A percentile compares a stretch with the other conserved stretches of the same genome.
phyloP scores from a whole-genome alignment of 2,888 invertebrate species.

The Dendrolimus houi region DNA sequence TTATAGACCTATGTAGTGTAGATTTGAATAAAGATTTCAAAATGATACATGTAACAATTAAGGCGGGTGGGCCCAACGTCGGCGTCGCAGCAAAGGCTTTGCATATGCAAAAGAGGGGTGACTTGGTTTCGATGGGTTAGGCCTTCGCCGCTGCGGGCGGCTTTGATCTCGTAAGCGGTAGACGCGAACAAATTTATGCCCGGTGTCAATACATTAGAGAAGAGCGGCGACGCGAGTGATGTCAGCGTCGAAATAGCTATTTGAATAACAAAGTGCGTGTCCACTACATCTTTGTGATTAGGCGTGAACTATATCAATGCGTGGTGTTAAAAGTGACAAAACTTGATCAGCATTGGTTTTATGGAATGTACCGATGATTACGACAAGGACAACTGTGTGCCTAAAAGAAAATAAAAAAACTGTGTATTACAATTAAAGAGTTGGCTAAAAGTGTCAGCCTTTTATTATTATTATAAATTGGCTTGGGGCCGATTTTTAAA shows the following conservation, averaged over 20 bases:
- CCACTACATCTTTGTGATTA: slow-evolving; percentile 12
- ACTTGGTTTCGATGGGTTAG: slow-evolving; percentile 1
- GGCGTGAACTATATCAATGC: neutral
- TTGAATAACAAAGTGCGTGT: slow-evolving; percentile 33
- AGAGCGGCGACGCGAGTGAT: slow-evolving; percentile 40
- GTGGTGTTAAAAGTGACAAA: neutral
- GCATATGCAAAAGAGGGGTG: slow-evolving; percentile 39
- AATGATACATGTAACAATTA: neutral
- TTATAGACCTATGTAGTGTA: no score
- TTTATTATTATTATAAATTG: no score
- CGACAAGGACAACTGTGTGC: no score
- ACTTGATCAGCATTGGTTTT: neutral
- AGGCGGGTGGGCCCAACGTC: slow-evolving; percentile 28
- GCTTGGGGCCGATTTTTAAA: no score
- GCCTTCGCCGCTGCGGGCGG: slow-evolving; percentile 13
- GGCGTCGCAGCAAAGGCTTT: slow-evolving; percentile 19
- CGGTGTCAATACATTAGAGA: slow-evolving; percentile 54
- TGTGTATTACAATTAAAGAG: no score
- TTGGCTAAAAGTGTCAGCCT: no score
- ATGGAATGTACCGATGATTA: no score
- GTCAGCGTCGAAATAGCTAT: slow-evolving; percentile 35
- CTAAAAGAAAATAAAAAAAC: no score
- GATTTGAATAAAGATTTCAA: no score
- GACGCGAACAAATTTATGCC: slow-evolving; percentile 51
- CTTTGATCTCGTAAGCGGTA: slow-evolving; percentile 33